Base-by-base conservation (phyloP, 2,888 invertebrate genomes). In the Pyrocoelia pectoralis region DNA sequence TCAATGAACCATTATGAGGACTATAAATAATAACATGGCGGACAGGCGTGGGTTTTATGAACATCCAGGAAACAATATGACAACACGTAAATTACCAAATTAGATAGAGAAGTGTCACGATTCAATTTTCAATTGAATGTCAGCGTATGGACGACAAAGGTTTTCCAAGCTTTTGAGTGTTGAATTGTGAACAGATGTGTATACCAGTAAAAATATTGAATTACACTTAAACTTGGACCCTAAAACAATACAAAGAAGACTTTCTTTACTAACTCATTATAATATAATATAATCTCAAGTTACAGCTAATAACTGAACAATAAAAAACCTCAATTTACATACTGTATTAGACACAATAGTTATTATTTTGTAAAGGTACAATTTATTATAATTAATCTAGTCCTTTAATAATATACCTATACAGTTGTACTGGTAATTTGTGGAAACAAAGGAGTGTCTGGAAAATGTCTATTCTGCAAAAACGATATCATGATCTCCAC, bases 1-100 rank as follows among this genome's bases (percentile, higher is more conserved):
- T 78, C 79, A 79, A 78, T 79, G 79, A 77, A 74, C 78, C 78
- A 78, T 79, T 78, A 78, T 79, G 79, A 78, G 74, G 73, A 75
- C 74, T 76, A 78, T 79, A 79, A 79, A 79, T 79, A 78, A 78
- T 77, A 75, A 72, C 72, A 68, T 70, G 70, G 73, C 72, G 72
- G 76, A 74, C 74, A 73, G 74, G 72, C 73, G 74, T 72, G 73
- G 73, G 73, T 74, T 74, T 75, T 74, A 73, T 74, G 72, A 75
- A 76, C 74, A 74, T 72, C 70, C 74, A 74, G 74, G 76, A 76
- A 76, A 74, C 74, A 76, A 76, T 76, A 76, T 76, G 76, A 76
- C 74, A 74, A 73, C 72, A 73, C 74, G 74, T 74, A 72, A 74
- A 73, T 74, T 74, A 74, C 73, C 69, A 73, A 75, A 75, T 75